Evolutionary conservation across 2,113 vertebrate genomes (phyloP).

Genomic region (Cacatua alba): DNA sequence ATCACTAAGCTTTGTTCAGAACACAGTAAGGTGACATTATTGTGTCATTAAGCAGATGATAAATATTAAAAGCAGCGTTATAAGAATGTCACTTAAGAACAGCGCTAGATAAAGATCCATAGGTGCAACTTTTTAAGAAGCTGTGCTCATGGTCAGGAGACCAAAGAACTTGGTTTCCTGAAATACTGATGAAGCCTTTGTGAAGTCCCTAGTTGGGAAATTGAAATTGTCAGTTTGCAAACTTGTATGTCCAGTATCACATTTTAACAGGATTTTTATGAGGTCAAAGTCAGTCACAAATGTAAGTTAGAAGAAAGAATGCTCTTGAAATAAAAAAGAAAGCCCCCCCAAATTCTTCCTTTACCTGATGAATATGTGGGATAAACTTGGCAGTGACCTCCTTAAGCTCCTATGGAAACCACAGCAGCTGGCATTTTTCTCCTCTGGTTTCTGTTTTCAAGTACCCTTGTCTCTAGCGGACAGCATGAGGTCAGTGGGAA

Average conservation of each 20-base stretch:
- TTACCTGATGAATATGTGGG: neutral
- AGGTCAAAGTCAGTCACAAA: neutral
- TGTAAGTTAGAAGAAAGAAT: neutral
- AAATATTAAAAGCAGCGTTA: neutral
- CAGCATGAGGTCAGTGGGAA: rapidly evolving
- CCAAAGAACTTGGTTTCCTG: neutral
- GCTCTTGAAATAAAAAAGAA: neutral
- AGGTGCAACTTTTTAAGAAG: neutral
- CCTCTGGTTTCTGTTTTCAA: neutral
- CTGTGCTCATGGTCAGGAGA: neutral
- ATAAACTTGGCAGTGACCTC: neutral
- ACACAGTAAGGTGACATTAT: neutral
- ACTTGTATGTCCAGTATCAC: too few species aligned
- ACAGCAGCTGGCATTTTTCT: rapidly evolving
- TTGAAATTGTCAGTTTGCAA: neutral
- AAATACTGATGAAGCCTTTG: neutral
- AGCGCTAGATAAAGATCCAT: neutral
- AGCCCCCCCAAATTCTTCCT: neutral
- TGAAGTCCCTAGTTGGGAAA: neutral
- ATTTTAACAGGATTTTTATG: neutral
- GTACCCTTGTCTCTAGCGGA: neutral
- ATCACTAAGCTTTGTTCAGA: neutral
- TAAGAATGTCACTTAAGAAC: neutral
- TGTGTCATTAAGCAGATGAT: neutral
- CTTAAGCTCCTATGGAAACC: neutral